A percentile compares a stretch with the other conserved stretches of the same genome.
phyloP scores from a whole-genome alignment of 2,797 vertebrate species.

The Neosilurus mollespiculum region DNA sequence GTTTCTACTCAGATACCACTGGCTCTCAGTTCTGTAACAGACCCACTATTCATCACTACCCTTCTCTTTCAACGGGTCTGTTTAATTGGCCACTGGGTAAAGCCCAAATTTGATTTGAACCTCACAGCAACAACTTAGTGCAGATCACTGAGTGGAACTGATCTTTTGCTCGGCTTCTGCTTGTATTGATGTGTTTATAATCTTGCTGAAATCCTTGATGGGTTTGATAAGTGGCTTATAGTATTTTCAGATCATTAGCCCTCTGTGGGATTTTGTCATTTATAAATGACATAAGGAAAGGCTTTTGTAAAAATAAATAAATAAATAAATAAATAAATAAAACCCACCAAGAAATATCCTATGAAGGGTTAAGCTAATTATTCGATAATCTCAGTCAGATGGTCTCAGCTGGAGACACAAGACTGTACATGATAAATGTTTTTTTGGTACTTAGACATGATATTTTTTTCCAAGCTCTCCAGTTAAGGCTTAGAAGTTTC shows the following conservation, averaged over 20 bases:
- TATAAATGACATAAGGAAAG: conserved; percentile 27
- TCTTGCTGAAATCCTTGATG: conserved; percentile 30
- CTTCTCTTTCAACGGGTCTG: conserved; percentile 44
- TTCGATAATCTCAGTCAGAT: conserved; percentile 31
- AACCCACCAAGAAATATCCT: background rate
- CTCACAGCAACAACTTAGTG: conserved; percentile 26
- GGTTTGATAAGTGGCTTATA: conserved; percentile 31
- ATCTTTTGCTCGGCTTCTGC: conserved; percentile 28
- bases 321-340: background rate
- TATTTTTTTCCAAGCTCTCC: conserved; percentile 50
- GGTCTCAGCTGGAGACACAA: conserved; percentile 26
- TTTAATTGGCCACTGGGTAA: conserved; percentile 37
- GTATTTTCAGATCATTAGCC: conserved; percentile 37
- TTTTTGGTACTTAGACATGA: conserved; percentile 41
- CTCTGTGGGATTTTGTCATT: conserved; percentile 26
- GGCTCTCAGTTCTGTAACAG: conserved; percentile 27
- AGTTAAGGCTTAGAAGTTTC: conserved; percentile 39
- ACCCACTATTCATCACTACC: conserved; percentile 32
- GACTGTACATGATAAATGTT: conserved; percentile 28
- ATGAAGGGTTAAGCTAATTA: conserved; percentile 30
- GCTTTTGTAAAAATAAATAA: background rate
- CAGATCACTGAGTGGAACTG: conserved; percentile 21
- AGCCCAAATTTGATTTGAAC: conserved; percentile 37
- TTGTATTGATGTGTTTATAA: conserved; percentile 42
- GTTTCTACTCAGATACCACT: conserved; percentile 29